Percentiles rank a stretch among this genome's conserved stretches.
Evolutionary conservation across 2,888 invertebrate genomes (phyloP).

Genomic region (Rotaria sp.): DNA sequence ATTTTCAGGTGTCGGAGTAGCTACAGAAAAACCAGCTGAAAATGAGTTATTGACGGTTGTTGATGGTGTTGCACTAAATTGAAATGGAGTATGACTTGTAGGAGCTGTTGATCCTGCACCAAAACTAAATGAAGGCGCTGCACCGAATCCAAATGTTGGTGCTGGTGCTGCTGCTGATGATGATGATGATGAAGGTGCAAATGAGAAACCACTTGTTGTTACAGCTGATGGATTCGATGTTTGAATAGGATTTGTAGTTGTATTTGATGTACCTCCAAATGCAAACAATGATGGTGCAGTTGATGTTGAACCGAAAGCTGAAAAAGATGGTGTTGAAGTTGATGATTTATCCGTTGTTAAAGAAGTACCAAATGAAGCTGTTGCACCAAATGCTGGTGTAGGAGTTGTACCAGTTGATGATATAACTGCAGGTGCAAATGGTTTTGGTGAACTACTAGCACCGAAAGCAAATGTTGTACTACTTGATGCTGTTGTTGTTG

Average conservation of each 20-base stretch:
- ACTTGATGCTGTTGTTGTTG: constrained; percentile 2
- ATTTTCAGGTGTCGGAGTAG: background rate
- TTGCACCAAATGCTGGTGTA: background rate
- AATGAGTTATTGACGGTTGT: background rate
- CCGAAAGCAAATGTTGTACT: background rate
- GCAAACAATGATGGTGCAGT: background rate
- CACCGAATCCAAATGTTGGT: background rate
- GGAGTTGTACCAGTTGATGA: background rate
- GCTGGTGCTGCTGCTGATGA: background rate
- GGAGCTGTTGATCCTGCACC: background rate
- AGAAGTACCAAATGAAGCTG: background rate
- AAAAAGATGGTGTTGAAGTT: background rate
- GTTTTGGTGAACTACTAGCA: background rate
- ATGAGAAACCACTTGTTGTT: background rate
- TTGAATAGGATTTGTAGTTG: background rate
- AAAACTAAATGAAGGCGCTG: background rate
- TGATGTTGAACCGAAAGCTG: background rate
- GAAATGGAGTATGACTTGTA: background rate
- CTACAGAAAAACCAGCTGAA: background rate
- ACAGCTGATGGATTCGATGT: background rate
- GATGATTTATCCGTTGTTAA: background rate
- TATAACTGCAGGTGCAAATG: background rate
- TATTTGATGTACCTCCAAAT: background rate
- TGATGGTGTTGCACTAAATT: background rate
- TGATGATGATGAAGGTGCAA: background rate